A percentile compares a stretch with the other conserved stretches of the same genome.
Conservation (phyloP, 2,888 invertebrate genomes). For the Ophion slaviceki region DNA sequence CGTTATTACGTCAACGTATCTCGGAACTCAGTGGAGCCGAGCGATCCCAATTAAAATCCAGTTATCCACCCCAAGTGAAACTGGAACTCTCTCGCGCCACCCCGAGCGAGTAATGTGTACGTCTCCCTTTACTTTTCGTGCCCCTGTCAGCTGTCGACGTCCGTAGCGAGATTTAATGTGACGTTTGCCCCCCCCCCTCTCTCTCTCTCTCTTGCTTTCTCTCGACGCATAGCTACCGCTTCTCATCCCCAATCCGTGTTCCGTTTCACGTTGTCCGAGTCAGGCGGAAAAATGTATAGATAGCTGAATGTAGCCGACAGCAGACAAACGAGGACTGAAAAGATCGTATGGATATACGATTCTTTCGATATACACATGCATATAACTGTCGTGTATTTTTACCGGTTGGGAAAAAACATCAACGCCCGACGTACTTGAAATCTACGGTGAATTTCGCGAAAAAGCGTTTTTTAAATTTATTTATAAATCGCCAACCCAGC, state of each 20-base stretch:
- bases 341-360: not conserved
- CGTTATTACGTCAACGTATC: constrained; percentile 54
- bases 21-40: constrained; percentile 33
- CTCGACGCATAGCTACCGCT: not conserved
- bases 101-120: constrained; percentile 52
- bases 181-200: constrained; percentile 40
- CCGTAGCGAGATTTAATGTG: constrained; percentile 55
- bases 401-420: constrained; percentile 10
- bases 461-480: not conserved
- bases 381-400: constrained; percentile 29
- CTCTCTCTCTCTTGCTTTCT: constrained; percentile 8
- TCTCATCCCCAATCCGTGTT: constrained; percentile 17
- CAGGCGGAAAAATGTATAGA: constrained; percentile 42
- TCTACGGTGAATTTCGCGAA: not conserved
- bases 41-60: constrained; percentile 68
- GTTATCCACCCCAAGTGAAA: constrained; percentile 65
- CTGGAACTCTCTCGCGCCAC: constrained; percentile 56
- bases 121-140: constrained; percentile 50
- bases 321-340: constrained; percentile 14
- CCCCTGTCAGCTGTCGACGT: constrained; percentile 63
- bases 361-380: constrained; percentile 37
- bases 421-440: not conserved
- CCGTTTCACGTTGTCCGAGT: constrained; percentile 29
- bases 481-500: too few relatives aligned
- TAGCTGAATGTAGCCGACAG: constrained; percentile 14